Conservation (phyloP, 2,113 vertebrate species). For the Muntiacus muntjak region DNA sequence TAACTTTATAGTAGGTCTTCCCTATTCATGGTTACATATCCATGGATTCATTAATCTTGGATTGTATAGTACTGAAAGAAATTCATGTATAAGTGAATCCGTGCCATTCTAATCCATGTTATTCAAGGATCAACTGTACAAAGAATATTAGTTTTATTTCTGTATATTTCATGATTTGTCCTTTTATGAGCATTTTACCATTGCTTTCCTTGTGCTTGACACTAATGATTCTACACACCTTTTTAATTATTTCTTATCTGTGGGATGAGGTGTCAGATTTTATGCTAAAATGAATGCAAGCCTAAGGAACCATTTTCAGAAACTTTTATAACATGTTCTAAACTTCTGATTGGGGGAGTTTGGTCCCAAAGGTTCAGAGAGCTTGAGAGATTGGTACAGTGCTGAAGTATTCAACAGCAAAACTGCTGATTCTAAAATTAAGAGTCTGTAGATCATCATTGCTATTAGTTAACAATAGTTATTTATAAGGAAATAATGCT, state of each 20-base stretch:
- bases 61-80: background rate
- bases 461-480: background rate
- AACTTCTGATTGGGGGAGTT: background rate
- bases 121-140: background rate
- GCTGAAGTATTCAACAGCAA: background rate
- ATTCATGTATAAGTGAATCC: background rate
- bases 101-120: background rate
- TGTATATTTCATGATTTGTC: background rate
- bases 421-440: constrained; percentile 15
- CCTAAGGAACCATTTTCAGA: background rate
- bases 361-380: background rate
- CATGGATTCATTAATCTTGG: background rate
- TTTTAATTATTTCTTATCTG: background rate
- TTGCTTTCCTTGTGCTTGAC: background rate
- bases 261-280: background rate
- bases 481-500: constrained; percentile 21
- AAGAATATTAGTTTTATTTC: background rate
- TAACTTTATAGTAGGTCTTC: background rate
- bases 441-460: background rate
- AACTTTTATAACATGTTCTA: background rate
- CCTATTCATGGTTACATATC: background rate
- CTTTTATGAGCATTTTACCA: background rate
- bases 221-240: background rate
- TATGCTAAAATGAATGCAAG: background rate
- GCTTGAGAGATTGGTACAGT: background rate